A percentile compares a stretch with the other conserved stretches of the same genome.
Conservation (phyloP, 2,797 vertebrate genomes). For the Semaprochilodus insignis region DNA sequence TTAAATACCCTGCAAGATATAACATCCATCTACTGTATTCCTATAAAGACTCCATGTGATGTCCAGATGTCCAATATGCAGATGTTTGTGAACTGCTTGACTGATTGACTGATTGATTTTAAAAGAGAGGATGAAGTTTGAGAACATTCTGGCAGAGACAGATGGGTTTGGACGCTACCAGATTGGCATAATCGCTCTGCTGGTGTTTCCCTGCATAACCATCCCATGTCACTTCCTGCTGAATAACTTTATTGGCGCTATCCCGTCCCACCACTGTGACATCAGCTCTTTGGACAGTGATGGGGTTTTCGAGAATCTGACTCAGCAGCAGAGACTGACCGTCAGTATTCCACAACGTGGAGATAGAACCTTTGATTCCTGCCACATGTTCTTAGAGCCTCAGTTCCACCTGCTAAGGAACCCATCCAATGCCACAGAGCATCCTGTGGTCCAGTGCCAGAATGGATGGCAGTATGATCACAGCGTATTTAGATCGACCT, state of each 20-base stretch:
- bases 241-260: slow-evolving; percentile 84
- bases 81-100: not conserved
- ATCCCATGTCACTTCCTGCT: slow-evolving; percentile 86
- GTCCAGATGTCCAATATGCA: not conserved
- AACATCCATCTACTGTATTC: not conserved
- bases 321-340: slow-evolving; percentile 69
- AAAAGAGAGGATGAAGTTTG: slow-evolving; percentile 81
- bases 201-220: slow-evolving; percentile 77
- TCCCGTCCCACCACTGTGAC: slow-evolving; percentile 81
- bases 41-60: not conserved
- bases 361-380: slow-evolving; percentile 77
- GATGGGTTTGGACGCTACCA: slow-evolving; percentile 87
- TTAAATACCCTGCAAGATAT: too few species aligned
- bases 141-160: slow-evolving; percentile 80
- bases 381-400: slow-evolving; percentile 80
- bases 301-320: slow-evolving; percentile 72
- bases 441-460: slow-evolving; percentile 71
- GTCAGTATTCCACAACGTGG: slow-evolving; percentile 75
- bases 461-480: slow-evolving; percentile 86
- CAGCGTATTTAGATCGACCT: slow-evolving; percentile 84
- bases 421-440: slow-evolving; percentile 44
- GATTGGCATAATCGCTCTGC: slow-evolving; percentile 68
- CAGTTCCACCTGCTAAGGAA: slow-evolving; percentile 71
- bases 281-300: slow-evolving; percentile 64
- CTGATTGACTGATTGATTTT: slow-evolving; percentile 19